phyloP scores from a whole-genome alignment of 92 coral and sea anemone species.

The Zoanthus gigantus region DNA sequence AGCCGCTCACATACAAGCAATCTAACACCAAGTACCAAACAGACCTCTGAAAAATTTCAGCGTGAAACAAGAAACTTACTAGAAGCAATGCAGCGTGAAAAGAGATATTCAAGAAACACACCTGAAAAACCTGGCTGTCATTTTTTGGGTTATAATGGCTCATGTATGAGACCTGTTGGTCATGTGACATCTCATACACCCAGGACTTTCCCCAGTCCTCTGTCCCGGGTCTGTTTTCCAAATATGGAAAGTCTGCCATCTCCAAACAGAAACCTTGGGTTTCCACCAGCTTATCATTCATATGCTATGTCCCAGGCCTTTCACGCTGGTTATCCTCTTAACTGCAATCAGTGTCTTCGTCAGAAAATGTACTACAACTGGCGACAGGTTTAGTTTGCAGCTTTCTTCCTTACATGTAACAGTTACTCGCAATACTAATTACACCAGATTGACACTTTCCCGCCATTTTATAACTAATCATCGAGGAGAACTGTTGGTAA shows the following conservation, averaged over 20 bases:
- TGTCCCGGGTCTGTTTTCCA: not conserved
- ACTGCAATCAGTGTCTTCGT: constrained; percentile 5
- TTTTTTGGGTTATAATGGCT: not conserved
- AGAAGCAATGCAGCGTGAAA: constrained; percentile 36
- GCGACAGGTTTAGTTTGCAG: not conserved
- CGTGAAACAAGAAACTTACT: constrained; percentile 39
- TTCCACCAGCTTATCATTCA: not conserved
- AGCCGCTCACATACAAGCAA: not conserved
- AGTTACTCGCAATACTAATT: not conserved
- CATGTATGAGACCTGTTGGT: not conserved
- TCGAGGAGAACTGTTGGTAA: too few species aligned
- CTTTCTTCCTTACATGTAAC: not conserved
- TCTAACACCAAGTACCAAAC: constrained; percentile 15
- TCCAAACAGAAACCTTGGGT: not conserved
- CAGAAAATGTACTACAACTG: not conserved
- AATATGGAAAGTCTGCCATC: constrained; percentile 17
- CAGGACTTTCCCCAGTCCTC: not conserved
- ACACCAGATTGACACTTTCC: not conserved
- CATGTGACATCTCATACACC: not conserved
- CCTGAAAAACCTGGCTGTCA: not conserved
- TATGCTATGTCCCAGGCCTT: constrained; percentile 13
- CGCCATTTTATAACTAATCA: not conserved
- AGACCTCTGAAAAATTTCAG: constrained; percentile 26
- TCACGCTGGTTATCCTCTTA: not conserved
- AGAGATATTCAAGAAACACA: not conserved